Evolutionary conservation across 2,113 vertebrate species (phyloP).

Genomic region (Oryzias melastigma): DNA sequence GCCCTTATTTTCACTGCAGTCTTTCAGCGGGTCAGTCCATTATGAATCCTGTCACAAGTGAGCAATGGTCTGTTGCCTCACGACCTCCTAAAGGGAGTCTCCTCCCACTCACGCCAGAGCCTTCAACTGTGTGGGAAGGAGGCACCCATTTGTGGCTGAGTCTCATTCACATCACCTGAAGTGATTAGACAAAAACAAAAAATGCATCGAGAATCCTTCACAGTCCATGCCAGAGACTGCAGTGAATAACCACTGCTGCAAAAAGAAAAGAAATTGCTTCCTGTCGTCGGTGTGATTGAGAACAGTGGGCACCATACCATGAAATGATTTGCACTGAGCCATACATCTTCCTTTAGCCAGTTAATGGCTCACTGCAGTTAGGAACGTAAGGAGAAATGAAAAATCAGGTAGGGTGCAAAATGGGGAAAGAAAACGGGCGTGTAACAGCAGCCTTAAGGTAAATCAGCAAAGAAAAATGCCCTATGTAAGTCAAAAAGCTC

Average conservation of each 20-base stretch:
- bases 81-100: background rate
- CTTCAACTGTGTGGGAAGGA: background rate
- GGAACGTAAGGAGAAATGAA: background rate
- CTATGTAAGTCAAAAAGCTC: too few species aligned
- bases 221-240: background rate
- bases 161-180: background rate
- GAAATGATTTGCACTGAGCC: conserved; percentile 41
- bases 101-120: conserved; percentile 15
- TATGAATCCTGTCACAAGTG: conserved; percentile 48
- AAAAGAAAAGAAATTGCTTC: conserved; percentile 31
- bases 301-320: conserved; percentile 23
- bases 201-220: background rate
- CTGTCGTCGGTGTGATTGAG: conserved; percentile 10
- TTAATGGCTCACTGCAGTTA: conserved; percentile 10
- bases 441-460: too few species aligned
- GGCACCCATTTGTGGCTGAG: background rate
- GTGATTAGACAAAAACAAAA: background rate
- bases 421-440: too few species aligned
- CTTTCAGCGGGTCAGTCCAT: conserved; percentile 21
- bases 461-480: too few species aligned
- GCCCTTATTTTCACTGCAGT: conserved; percentile 27
- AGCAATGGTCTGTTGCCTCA: conserved; percentile 23
- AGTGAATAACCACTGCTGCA: conserved; percentile 27
- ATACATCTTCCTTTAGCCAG: conserved; percentile 33
- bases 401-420: too few species aligned